A percentile compares a stretch with the other conserved stretches of the same genome.
Conservation (phyloP, 2,797 vertebrate species). For the Enteromius argenteus region DNA sequence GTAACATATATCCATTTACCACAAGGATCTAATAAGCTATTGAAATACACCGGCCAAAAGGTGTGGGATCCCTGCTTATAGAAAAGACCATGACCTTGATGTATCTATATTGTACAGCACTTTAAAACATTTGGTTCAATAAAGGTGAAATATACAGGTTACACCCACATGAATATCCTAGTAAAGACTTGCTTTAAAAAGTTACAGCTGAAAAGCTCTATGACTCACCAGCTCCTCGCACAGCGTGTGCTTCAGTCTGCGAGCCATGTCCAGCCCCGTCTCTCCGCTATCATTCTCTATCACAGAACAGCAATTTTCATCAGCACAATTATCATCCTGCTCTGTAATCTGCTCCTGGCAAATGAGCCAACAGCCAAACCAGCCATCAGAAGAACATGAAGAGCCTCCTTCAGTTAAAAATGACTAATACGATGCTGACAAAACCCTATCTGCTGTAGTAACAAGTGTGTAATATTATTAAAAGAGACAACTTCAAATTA, state of each 20-base stretch:
- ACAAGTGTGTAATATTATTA: neutral
- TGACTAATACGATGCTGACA: neutral
- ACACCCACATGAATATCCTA: neutral
- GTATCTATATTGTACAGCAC: neutral
- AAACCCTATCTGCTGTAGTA: neutral
- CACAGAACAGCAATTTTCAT: conserved; percentile 42
- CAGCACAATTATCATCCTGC: neutral
- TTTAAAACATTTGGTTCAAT: neutral
- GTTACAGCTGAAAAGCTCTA: neutral
- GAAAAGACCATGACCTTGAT: neutral
- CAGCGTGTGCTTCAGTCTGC: conserved; percentile 76
- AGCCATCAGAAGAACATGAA: neutral
- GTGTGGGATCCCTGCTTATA: neutral
- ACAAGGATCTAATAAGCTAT: neutral
- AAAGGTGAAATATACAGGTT: neutral
- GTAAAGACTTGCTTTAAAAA: neutral
- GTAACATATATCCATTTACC: no score
- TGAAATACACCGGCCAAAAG: neutral
- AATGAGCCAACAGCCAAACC: neutral
- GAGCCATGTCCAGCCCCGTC: conserved; percentile 79
- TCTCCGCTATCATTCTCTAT: conserved; percentile 84
- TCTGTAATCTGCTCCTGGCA: neutral
- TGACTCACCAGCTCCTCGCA: conserved; percentile 85
- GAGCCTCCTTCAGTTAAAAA: neutral
- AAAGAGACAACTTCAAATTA: conserved; percentile 26